phyloP scores from a whole-genome alignment of 2,888 invertebrate genomes.

The Parnassius apollo region DNA sequence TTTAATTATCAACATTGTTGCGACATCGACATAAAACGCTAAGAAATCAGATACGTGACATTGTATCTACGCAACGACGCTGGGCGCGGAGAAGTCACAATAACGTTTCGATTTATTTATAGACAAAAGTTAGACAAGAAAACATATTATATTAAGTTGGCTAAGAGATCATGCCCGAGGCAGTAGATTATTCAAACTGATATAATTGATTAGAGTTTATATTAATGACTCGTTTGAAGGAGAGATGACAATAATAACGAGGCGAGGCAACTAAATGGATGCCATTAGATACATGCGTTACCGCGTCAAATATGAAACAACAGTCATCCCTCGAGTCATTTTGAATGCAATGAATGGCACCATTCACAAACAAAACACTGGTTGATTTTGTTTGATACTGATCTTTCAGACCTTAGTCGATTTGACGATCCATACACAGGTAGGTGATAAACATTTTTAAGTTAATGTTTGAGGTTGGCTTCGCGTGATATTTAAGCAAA shows the following conservation, averaged over 20 bases:
- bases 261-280: constrained; percentile 65
- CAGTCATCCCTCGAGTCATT: constrained; percentile 57
- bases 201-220: constrained; percentile 63
- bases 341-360: constrained; percentile 50
- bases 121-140: constrained; percentile 42
- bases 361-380: constrained; percentile 44
- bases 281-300: constrained; percentile 59
- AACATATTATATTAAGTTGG: constrained; percentile 28
- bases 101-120: constrained; percentile 57
- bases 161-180: constrained; percentile 20
- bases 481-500: constrained; percentile 34
- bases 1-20: constrained; percentile 75
- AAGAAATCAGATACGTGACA: constrained; percentile 46
- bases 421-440: constrained; percentile 33
- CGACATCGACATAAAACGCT: constrained; percentile 62
- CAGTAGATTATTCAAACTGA: constrained; percentile 32
- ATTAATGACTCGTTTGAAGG: constrained; percentile 59
- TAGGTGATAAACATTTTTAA: constrained; percentile 7
- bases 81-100: constrained; percentile 37
- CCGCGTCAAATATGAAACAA: constrained; percentile 66
- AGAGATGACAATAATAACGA: constrained; percentile 54
- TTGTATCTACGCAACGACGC: constrained; percentile 1
- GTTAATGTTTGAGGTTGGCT: constrained; percentile 24
- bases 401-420: constrained; percentile 40
- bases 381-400: constrained; percentile 42